Conservation (phyloP, 2,113 vertebrate species). For the Pogonocichla stellata region DNA sequence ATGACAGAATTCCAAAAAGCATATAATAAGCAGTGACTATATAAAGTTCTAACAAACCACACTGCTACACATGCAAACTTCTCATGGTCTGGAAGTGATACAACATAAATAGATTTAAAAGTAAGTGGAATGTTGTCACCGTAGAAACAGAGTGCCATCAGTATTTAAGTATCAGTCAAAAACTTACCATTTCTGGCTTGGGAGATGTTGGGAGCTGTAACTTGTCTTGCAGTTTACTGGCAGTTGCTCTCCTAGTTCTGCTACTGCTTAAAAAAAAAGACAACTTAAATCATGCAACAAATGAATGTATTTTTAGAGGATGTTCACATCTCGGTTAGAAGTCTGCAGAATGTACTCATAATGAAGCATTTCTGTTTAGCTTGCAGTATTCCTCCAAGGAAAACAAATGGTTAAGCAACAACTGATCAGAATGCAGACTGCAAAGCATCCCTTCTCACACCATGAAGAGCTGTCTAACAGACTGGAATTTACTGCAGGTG, state of each 20-base stretch:
- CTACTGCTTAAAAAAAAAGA: not conserved
- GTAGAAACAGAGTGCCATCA: not conserved
- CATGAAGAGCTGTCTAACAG: not conserved
- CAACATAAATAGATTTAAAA: not conserved
- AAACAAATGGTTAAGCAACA: not conserved
- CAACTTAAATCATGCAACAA: not conserved
- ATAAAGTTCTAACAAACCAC: not conserved
- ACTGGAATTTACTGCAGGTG: not conserved
- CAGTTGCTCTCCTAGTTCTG: conserved; percentile 31
- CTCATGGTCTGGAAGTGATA: not conserved
- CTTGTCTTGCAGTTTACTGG: conserved; percentile 25
- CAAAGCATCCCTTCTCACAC: not conserved
- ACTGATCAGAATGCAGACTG: not conserved
- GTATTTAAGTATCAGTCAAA: not conserved
- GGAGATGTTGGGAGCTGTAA: not conserved
- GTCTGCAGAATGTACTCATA: not conserved
- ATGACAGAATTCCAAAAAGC: not conserved
- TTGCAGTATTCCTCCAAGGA: not conserved
- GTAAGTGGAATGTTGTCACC: not conserved
- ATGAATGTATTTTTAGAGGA: not conserved
- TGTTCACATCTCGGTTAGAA: not conserved
- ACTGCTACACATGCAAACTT: not conserved
- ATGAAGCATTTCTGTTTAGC: not conserved
- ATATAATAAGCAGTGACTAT: not conserved
- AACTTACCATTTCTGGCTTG: conserved; percentile 69